Evolutionary conservation across 2,797 vertebrate genomes (phyloP).

Genomic region (Lutra lutra): DNA sequence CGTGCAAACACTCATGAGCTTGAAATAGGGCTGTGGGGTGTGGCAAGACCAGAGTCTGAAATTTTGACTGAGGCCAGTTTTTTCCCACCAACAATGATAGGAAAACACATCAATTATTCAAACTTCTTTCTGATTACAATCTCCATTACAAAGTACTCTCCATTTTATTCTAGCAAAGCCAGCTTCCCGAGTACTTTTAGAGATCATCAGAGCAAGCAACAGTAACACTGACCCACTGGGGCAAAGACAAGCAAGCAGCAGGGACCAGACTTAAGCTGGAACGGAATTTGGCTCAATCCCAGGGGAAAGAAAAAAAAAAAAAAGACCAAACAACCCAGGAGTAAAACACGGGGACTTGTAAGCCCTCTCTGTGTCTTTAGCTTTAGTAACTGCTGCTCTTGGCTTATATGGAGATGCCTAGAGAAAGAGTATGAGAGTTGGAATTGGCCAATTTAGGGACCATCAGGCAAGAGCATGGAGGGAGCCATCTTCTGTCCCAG

Average conservation of each 20-base stretch:
- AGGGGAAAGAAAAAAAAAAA: background rate
- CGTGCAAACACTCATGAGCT: background rate
- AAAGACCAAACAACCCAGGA: slow-evolving; percentile 1
- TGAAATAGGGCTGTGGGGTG: background rate
- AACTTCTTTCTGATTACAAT: slow-evolving; percentile 49
- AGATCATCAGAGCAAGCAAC: background rate
- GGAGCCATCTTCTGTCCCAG: background rate
- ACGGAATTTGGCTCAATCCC: background rate
- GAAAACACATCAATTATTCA: slow-evolving; percentile 66
- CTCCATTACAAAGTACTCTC: slow-evolving; percentile 66
- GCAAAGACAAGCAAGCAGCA: slow-evolving; percentile 27
- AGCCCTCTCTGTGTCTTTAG: slow-evolving; percentile 52
- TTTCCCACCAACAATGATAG: slow-evolving; percentile 45
- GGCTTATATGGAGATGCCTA: background rate
- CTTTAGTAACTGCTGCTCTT: background rate
- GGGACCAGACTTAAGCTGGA: slow-evolving; percentile 1
- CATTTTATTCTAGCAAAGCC: background rate
- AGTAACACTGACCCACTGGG: background rate
- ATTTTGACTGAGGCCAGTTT: background rate
- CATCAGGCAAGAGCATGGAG: background rate
- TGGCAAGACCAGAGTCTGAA: background rate
- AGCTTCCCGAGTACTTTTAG: slow-evolving; percentile 47
- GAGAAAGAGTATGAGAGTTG: background rate
- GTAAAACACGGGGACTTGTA: background rate
- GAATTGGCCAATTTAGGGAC: background rate